A percentile compares a stretch with the other conserved stretches of the same genome.
phyloP scores from a whole-genome alignment of 2,113 vertebrate species.

The Alethe diademata region DNA sequence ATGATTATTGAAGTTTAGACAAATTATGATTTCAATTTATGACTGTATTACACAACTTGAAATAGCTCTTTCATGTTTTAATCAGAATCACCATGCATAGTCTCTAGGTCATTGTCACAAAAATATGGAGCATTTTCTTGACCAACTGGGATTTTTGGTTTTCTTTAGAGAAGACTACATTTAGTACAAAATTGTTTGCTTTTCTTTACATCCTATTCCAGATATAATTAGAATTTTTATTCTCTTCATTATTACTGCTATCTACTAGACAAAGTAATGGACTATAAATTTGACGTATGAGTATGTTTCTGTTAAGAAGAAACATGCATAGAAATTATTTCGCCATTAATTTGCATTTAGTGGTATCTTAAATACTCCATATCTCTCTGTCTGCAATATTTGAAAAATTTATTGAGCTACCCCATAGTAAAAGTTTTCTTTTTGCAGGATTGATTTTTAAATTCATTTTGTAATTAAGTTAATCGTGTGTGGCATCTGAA shows the following conservation, averaged over 20 bases:
- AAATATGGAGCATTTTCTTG: background rate
- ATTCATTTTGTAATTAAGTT: conserved; percentile 53
- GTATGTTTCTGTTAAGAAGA: background rate
- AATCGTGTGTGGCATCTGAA: conserved; percentile 50
- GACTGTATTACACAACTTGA: background rate
- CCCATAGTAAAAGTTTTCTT: conserved; percentile 19
- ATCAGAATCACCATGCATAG: background rate
- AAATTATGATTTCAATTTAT: background rate
- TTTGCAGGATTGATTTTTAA: conserved; percentile 38
- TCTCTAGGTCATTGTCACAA: background rate
- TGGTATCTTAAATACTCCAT: conserved; percentile 1
- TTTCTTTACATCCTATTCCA: background rate
- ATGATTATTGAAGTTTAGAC: background rate
- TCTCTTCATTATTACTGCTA: background rate
- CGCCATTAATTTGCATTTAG: conserved; percentile 19
- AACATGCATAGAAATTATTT: background rate
- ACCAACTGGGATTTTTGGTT: background rate
- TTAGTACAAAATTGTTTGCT: background rate
- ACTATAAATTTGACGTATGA: background rate
- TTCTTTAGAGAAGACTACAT: background rate
- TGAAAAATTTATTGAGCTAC: conserved; percentile 9
- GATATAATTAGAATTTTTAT: conserved; percentile 1
- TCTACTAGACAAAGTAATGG: background rate
- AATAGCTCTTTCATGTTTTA: background rate
- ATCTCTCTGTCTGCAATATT: background rate